Percentiles rank a stretch among this genome's conserved stretches.
Conservation (phyloP, 2,113 vertebrate species). For the Motacilla tschutschensis region DNA sequence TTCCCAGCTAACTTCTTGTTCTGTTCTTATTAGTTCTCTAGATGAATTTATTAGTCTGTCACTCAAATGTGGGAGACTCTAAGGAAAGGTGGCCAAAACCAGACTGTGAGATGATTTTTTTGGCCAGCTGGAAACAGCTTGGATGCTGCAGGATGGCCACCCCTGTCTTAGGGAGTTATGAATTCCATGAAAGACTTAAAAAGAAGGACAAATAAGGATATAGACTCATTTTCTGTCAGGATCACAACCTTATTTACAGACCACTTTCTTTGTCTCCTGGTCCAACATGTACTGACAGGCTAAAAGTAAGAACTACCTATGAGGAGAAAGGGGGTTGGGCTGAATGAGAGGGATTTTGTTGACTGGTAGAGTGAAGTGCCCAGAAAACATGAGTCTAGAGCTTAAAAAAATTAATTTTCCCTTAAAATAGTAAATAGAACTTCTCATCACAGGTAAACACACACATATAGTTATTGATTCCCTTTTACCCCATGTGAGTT, state of each 20-base stretch:
- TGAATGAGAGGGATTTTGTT: neutral
- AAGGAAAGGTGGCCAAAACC: neutral
- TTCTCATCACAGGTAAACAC: neutral
- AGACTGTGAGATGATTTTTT: neutral
- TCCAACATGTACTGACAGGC: neutral
- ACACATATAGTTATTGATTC: neutral
- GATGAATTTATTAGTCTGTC: neutral
- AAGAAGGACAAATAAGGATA: neutral
- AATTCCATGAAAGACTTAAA: neutral
- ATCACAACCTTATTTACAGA: neutral
- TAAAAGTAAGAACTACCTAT: neutral
- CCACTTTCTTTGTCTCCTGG: neutral
- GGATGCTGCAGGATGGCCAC: neutral
- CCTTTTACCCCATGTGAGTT: neutral
- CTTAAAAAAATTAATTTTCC: neutral
- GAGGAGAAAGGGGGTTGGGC: neutral
- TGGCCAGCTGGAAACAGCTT: slow-evolving; percentile 10
- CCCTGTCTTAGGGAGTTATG: neutral
- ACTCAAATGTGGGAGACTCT: neutral
- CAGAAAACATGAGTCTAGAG: neutral
- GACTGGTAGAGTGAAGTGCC: neutral
- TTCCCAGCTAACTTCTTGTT: neutral
- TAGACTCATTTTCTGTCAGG: neutral
- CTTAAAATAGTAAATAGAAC: neutral
- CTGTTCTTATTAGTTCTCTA: neutral